phyloP scores from a whole-genome alignment of 2,797 vertebrate species.

The Steatocranus sp. region DNA sequence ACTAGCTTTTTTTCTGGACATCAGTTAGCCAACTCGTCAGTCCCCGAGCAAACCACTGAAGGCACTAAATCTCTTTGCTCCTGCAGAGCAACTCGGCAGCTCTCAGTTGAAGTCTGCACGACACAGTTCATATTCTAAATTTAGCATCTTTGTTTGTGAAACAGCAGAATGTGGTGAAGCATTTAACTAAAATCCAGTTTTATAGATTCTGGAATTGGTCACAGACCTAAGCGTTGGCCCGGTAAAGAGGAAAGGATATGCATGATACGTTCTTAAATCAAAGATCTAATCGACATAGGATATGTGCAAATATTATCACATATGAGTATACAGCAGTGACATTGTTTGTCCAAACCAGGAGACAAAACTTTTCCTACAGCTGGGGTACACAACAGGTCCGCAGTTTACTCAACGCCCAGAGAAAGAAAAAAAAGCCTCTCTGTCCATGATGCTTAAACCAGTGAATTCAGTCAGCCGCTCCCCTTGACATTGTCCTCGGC shows the following conservation, averaged over 20 bases:
- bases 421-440: not conserved
- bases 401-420: not conserved
- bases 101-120: not conserved
- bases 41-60: slow-evolving; percentile 28
- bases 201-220: not conserved
- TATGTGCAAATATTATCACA: not conserved
- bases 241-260: not conserved
- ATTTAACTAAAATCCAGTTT: not conserved
- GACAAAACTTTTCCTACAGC: not conserved
- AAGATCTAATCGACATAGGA: not conserved
- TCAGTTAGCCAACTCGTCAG: not conserved
- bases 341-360: not conserved
- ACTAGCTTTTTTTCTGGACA: not conserved
- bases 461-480: not conserved
- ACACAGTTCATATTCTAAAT: not conserved
- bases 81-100: not conserved
- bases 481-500: not conserved
- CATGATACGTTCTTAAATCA: not conserved
- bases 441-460: slow-evolving; percentile 38
- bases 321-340: not conserved
- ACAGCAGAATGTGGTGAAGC: not conserved
- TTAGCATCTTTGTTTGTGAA: not conserved
- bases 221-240: not conserved
- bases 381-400: not conserved
- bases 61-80: not conserved